Base-by-base conservation (phyloP, 2,888 invertebrate genomes). In the Yponomeuta sedellus region DNA sequence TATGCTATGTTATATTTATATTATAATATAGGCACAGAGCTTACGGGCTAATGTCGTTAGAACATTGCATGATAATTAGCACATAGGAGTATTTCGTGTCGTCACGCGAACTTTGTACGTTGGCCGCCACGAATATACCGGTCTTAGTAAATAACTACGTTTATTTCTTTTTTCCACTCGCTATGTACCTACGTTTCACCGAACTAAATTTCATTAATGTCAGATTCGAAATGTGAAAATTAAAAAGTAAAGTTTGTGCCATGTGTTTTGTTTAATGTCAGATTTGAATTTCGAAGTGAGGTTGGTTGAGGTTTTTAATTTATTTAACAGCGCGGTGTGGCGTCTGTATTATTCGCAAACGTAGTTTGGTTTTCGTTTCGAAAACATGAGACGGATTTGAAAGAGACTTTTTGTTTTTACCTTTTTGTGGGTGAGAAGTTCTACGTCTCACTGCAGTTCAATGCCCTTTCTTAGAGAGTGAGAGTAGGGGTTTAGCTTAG, bases 61-160 rank as follows among this genome's bases (percentile, higher is more conserved):
- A 39, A 39, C 39, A 62, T 39, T 62, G 62, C 62, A 62, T 62
- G 62, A 62, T 62, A 62, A 62, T 62, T 62, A 62, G 62, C 62
- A 62, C 62, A 62, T 39, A 62, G 28, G 39, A 19, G 62, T 25
- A 19, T 62, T 56, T 62, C 62, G 19, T 62, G 62, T 11, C 62
- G 62, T 34, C 62, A 62, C 39, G 62, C 62, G 39, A 62, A 34
- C 59, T 59, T 52, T 52, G 44, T 52, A 52, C 44, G 44, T 52
- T 52, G 44, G 44, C 44, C 44, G 16, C 44, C 12, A 16, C 16
- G 44, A 52, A 52, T 52, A 52, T 5, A 16, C 44, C 16, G 44
- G 44, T 16, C 44, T 52, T 52, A 52, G 44, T 52, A 52, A 52
- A 52, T 52, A 52, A 16, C 10, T 12, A 52, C 44, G 1, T 16